phyloP scores from a whole-genome alignment of 2,888 invertebrate species.

The Andrena marginata region DNA sequence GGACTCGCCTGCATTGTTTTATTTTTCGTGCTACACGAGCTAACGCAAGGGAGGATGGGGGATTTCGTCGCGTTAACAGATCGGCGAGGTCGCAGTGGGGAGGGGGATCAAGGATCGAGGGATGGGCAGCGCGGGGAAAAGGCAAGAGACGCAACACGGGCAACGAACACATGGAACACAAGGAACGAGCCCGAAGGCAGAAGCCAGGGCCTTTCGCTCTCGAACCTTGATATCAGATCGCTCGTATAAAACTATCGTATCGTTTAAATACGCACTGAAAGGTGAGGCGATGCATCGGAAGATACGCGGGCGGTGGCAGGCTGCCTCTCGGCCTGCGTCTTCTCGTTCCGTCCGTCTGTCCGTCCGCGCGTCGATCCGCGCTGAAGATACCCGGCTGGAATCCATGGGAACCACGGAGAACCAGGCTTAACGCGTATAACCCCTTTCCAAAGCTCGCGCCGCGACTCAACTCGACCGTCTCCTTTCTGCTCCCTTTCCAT shows the following conservation, averaged over 20 bases:
- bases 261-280: conserved; percentile 86
- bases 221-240: conserved; percentile 84
- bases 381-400: conserved; percentile 84
- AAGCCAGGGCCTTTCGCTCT: conserved; percentile 78
- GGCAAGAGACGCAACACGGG: conserved; percentile 59
- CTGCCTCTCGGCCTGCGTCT: conserved; percentile 64
- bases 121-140: conserved; percentile 17
- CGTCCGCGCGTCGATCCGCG: conserved; percentile 83
- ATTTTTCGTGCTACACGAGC: no score
- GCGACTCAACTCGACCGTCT: conserved; percentile 33
- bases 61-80: conserved; percentile 80
- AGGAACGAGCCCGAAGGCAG: conserved; percentile 15
- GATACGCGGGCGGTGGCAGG: conserved; percentile 85
- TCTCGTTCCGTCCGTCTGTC: conserved; percentile 67
- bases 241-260: conserved; percentile 85
- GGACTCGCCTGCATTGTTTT: no score
- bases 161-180: conserved; percentile 40
- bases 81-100: conserved; percentile 32
- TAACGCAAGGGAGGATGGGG: conserved; percentile 17
- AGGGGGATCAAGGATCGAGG: conserved; percentile 25
- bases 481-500: conserved; percentile 39
- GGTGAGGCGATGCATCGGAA: conserved; percentile 85
- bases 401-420: conserved; percentile 84
- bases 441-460: conserved; percentile 66
- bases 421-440: conserved; percentile 81